Evolutionary conservation across 2,888 invertebrate species (phyloP).

Genomic region (Himalopsyche japonica): DNA sequence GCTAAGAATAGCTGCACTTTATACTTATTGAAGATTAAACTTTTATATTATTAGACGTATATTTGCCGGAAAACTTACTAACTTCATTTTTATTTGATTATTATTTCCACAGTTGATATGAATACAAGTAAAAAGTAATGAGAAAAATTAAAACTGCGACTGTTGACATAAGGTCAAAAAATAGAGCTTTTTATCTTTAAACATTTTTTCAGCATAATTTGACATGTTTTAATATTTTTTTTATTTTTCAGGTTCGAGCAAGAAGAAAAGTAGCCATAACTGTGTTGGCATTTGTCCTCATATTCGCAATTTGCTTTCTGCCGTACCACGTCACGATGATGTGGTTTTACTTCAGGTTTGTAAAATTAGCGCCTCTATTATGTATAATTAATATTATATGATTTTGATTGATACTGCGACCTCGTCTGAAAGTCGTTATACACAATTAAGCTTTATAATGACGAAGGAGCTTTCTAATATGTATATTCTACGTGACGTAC

Average conservation of each 20-base stretch:
- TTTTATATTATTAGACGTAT: too few relatives aligned
- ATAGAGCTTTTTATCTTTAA: too few relatives aligned
- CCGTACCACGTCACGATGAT: conserved; percentile 82
- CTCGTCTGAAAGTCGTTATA: neutral
- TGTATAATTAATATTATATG: neutral
- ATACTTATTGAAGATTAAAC: too few relatives aligned
- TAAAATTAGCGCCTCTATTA: neutral
- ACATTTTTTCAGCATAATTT: too few relatives aligned
- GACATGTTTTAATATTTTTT: neutral
- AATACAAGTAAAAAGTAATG: too few relatives aligned
- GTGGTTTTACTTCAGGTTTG: conserved; percentile 76
- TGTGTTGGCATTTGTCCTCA: conserved; percentile 83
- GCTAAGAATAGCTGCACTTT: too few relatives aligned
- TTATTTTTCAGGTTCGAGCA: conserved; percentile 63
- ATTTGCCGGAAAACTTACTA: too few relatives aligned
- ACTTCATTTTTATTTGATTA: too few relatives aligned
- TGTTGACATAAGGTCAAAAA: too few relatives aligned
- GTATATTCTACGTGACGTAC: too few relatives aligned
- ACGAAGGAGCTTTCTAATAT: neutral
- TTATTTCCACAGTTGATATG: too few relatives aligned
- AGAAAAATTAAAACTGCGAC: too few relatives aligned
- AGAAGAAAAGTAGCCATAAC: conserved; percentile 80
- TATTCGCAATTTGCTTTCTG: conserved; percentile 83
- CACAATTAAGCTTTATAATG: neutral
- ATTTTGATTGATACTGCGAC: neutral